Evolutionary conservation across 1,140 invertebrate species (phyloP).

Genomic region (Papilio dardanus): DNA sequence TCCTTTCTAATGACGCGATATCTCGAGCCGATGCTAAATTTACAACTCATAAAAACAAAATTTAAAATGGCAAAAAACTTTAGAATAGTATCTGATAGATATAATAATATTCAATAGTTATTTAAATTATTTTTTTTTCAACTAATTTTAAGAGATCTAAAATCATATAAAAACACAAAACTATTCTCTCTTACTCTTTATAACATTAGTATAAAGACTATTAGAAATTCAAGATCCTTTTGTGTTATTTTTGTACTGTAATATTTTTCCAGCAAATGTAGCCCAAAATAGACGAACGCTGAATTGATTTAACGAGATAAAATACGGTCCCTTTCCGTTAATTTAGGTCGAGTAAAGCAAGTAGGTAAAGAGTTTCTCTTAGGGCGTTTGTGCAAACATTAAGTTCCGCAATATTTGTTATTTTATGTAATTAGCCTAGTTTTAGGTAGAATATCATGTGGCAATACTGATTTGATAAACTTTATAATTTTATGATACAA

Average conservation of each 20-base stretch:
- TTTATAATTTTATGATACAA: not conserved
- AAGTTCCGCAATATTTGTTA: constrained; percentile 71
- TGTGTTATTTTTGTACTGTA: constrained; percentile 2
- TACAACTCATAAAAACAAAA: constrained; percentile 1
- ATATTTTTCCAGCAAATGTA: constrained; percentile 3
- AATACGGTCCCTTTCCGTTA: constrained; percentile 62
- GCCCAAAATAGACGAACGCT: constrained; percentile 34
- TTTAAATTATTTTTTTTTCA: too few relatives aligned
- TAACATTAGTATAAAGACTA: not conserved
- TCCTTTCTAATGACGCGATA: constrained; percentile 20
- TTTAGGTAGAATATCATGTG: constrained; percentile 51
- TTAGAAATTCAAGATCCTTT: not conserved
- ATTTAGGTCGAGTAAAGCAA: constrained; percentile 65
- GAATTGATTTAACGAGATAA: constrained; percentile 73
- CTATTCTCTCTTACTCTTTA: too few relatives aligned
- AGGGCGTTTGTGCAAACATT: constrained; percentile 59
- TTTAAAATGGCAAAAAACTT: not conserved
- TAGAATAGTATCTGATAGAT: not conserved
- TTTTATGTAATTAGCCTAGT: constrained; percentile 76
- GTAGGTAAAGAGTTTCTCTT: constrained; percentile 62
- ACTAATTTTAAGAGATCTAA: too few relatives aligned
- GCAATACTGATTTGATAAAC: constrained; percentile 46
- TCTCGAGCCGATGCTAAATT: not conserved
- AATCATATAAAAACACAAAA: too few relatives aligned
- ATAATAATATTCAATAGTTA: too few relatives aligned